Evolutionary conservation across 2,797 vertebrate genomes (phyloP), one percentile per base, ranked within the genome.

Genomic region (Mareca strepera): DNA sequence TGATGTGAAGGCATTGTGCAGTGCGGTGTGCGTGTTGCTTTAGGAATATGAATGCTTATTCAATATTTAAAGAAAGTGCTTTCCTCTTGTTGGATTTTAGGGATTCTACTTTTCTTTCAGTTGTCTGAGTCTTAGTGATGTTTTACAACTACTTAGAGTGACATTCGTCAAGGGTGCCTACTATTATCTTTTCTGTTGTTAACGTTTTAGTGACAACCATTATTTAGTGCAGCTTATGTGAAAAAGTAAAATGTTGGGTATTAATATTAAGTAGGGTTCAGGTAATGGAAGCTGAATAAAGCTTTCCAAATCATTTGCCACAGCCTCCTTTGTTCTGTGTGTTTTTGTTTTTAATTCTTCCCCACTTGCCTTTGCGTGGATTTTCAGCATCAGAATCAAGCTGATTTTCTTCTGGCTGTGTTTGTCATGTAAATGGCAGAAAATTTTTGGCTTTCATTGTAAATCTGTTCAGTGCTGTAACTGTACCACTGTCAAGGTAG

Each of bases 381-480:
- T 17, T 77, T 56, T n/a, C 11, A 64, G 52, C 35, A 22, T 44
- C 29, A 20, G n/a, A 6, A 43, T 9, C 35, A 5, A 5, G 50
- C 17, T 53, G 31, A 11, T 15, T 37, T 20, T 43, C 39, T 63
- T 25, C 31, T 15, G 60, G 22, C 21, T 73, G 17, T 44, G 33
- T 17, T 16, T 3, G 10, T 41, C n/a, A 8, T 3, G 6, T 8
- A 23, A 64, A 26, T 23, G 20, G 46, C 56, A 70, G 58, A 3
- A 48, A 26, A 60, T n/a, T 52, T n/a, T 9, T 2, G 7, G 33
- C 50, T 69, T 56, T 50, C 46, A 21, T 33, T 37, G 52, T 31
- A 41, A 41, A 14, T 44, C 8, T 8, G 22, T n/a, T 62, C 35
- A 2, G 56, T 23, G 12, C 10, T 0, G 0, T 13, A 13, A 22